Base-by-base conservation (phyloP, 2,888 invertebrate species). In the Ectropis crepuscularia region DNA sequence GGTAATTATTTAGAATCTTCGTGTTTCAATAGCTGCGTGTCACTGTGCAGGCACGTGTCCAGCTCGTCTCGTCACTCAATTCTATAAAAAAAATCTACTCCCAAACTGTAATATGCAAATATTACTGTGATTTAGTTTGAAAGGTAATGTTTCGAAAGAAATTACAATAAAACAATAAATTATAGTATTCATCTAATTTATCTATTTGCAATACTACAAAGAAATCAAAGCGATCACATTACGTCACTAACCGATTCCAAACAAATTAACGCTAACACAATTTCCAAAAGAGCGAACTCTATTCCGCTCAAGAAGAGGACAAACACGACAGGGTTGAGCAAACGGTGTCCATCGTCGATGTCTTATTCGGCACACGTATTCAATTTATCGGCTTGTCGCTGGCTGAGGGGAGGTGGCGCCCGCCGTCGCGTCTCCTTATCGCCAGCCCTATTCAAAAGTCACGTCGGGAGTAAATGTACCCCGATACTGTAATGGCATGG, bases 281-380 rank as follows among this genome's bases (percentile, higher is more conserved):
- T 60, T 64, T 61, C 57, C 51, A 53, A 62, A 57, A 67, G 46
- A 42, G 41, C 68, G 67, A 63, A 69, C 74, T 71, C 59, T 73
- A 75, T 76, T 73, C 67, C 67, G 65, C 69, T 74, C 70, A 72
- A 74, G 77, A 70, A 60, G 48, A 47, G 61, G 42, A 53, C 61
- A 50, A 64, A 68, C 69, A 67, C 58, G 60, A 58, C 65, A 61
- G 65, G 61, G 61, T 66, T 74, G 66, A 72, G 72, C 70, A 77
- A 77, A 69, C 69, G 51, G 54, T 67, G 76, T 73, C 75, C 75
- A 76, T 73, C 68, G 68, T 55, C 69, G 69, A 74, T 76, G 76
- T 77, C 72, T 80, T 77, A 88, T 87, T 87, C 87, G 71, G 73
- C 79, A 86, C 90, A 90, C 89, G 90, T 90, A 88, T 90, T 87